Base-by-base conservation (phyloP, 2,888 invertebrate genomes). In the Copidosoma aretas region DNA sequence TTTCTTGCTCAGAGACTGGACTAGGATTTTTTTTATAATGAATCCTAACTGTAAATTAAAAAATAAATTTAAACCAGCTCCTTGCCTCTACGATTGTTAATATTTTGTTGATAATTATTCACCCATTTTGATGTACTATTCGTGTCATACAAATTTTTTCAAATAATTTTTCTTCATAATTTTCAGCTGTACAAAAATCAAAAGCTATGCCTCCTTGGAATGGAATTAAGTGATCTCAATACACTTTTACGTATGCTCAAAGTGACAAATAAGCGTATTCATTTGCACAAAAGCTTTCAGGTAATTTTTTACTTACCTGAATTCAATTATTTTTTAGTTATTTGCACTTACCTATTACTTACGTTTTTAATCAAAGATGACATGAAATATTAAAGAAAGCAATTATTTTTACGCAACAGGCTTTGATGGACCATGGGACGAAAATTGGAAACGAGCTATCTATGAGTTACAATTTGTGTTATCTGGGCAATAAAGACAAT, bases 271-370 rank as follows among this genome's bases (percentile, higher is more conserved):
- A 88, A 90, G 74, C 88, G 91, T 75, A 85, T 90, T 66, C 85
- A 89, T 67, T 84, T 93, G 49, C 86, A 93, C 71, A 89, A 89
- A 79, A 90, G 90, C 79, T 93, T 93, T 82, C 91, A 91, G 87
- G 89, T 89, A 75, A 67, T 43, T 46, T 3, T 12, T 46, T 46
- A 8, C n/a, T n/a, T n/a, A n/a, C n/a, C n/a, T n/a, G n/a, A n/a
- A n/a, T n/a, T n/a, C n/a, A n/a, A n/a, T n/a, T n/a, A n/a, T n/a
- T n/a, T n/a, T n/a, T n/a, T n/a, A n/a, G n/a, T n/a, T n/a, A n/a
- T n/a, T n/a, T 21, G 19, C 24, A 53, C 19, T 53, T 21, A 52
- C 12, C 21, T 12, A 22, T 10, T 5, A 10, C 21, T 46, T 52
- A 15, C 22, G n/a, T 1, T 60, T 39, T 25, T 32, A n/a, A 53